Evolutionary conservation across 2,888 invertebrate species (phyloP).

Genomic region (Artemia sinica): DNA sequence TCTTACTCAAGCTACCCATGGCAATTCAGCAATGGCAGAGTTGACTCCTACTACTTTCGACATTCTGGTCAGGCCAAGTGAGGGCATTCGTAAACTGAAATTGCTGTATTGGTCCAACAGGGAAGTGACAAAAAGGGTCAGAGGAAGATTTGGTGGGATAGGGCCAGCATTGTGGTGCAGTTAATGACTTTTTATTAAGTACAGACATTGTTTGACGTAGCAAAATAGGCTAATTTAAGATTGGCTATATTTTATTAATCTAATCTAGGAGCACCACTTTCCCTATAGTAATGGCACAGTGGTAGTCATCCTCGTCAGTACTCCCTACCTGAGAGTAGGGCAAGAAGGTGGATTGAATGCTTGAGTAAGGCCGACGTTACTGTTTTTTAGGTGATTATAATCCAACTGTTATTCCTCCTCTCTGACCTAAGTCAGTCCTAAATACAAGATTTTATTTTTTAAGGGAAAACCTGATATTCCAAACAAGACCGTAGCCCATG

Average conservation of each 20-base stretch:
- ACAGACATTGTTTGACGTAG: constrained; percentile 37
- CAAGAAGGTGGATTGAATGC: no score
- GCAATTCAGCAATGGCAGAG: constrained; percentile 39
- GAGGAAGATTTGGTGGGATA: constrained; percentile 32
- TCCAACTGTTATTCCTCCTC: no score
- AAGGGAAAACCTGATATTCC: no score
- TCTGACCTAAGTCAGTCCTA: no score
- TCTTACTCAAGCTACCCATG: constrained; percentile 27
- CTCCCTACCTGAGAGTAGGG: no score
- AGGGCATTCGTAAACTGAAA: constrained; percentile 34
- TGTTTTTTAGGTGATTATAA: no score
- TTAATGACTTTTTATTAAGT: constrained; percentile 37
- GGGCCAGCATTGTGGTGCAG: constrained; percentile 36
- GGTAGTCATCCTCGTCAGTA: no score
- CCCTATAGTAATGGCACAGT: no score
- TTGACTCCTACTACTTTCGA: constrained; percentile 37
- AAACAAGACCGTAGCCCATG: no score
- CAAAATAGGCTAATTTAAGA: constrained; percentile 29
- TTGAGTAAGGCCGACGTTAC: no score
- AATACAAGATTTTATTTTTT: no score
- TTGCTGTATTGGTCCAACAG: constrained; percentile 35
- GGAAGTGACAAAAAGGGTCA: constrained; percentile 34
- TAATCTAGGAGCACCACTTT: not conserved
- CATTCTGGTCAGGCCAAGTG: constrained; percentile 33
- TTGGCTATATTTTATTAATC: constrained; percentile 6